Evolutionary conservation across 2,113 vertebrate species (phyloP), one percentile per base, ranked within the genome.

Genomic region (Halichoeres trimaculatus): DNA sequence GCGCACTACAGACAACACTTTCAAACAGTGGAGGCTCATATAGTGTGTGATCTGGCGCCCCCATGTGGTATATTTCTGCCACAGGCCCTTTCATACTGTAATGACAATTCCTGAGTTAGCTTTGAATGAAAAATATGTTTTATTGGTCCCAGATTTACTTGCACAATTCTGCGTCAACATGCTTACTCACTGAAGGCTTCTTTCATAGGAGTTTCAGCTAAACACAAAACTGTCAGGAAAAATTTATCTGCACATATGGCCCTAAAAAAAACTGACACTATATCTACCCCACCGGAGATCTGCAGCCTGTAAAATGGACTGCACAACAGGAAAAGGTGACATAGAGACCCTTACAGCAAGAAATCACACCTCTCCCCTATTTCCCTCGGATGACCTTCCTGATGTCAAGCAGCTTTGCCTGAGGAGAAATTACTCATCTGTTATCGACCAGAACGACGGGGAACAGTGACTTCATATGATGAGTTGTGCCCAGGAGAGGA

Each of bases 51-150:
- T 73, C 81, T 92, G 93, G 85, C 90, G 95, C 96, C 95, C 95
- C 94, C 95, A 87, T 94, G 95, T 96, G 96, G 95, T 76, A 60
- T 51, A 51, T 58, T 55, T 26, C 10, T 63, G 91, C 81, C 79
- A 94, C 69, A 93, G 76, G 90, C 90, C 8, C 19, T 38, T 23
- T 40, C 36, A 38, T 26, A 19, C 3, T n/a, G 17, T 43, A 16
- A 0, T 17, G 6, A 59, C 19, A 51, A 30, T 26, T 52, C 5
- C 4, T 0, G 1, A 22, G 22, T 30, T 64, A 1, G 55, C 52
- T 50, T 53, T 26, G 14, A 74, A 75, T 50, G 5, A 54, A 61
- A 36, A 41, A 38, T 48, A 30, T n/a, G 17, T 30, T 52, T 9
- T 13, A 17, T 45, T 40, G 13, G 13, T 41, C 40, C 5, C 12